A percentile compares a stretch with the other conserved stretches of the same genome.
Conservation (phyloP, 2,797 vertebrate species). For the Chromobotia macracanthus region DNA sequence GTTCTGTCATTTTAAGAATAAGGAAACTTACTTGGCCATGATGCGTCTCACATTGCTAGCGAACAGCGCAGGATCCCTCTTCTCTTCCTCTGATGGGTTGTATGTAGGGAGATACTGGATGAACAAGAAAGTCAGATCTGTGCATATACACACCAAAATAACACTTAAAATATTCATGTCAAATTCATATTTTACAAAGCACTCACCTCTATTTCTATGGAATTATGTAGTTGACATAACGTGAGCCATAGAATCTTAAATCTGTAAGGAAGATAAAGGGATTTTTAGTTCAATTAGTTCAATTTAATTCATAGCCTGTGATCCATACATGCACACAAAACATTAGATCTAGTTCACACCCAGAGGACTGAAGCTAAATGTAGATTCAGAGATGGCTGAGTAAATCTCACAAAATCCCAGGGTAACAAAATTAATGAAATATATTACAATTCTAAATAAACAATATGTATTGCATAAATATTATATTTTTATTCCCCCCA, state of each 20-base stretch:
- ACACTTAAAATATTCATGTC: neutral
- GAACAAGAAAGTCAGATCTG: conserved; percentile 5
- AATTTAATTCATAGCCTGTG: neutral
- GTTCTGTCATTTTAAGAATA: no score
- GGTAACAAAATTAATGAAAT: neutral
- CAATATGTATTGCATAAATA: neutral
- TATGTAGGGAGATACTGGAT: conserved; percentile 91
- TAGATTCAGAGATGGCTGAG: neutral
- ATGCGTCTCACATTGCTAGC: conserved; percentile 88
- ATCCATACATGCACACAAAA: neutral
- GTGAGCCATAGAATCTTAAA: conserved; percentile 94
- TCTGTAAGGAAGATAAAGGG: conserved; percentile 68
- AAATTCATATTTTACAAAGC: neutral
- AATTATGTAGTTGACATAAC: conserved; percentile 90
- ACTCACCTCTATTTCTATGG: conserved; percentile 92
- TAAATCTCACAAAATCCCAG: neutral
- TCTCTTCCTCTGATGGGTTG: conserved; percentile 88
- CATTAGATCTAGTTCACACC: neutral
- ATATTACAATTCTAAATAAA: neutral
- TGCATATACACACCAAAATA: neutral
- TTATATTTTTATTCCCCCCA: no score
- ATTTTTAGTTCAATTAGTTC: no score
- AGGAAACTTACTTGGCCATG: conserved; percentile 75
- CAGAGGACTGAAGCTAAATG: neutral
- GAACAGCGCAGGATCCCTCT: conserved; percentile 85